Evolutionary conservation across 2,888 invertebrate genomes (phyloP), one percentile per base, ranked within the genome.

Genomic region (Drosophila siamana): DNA sequence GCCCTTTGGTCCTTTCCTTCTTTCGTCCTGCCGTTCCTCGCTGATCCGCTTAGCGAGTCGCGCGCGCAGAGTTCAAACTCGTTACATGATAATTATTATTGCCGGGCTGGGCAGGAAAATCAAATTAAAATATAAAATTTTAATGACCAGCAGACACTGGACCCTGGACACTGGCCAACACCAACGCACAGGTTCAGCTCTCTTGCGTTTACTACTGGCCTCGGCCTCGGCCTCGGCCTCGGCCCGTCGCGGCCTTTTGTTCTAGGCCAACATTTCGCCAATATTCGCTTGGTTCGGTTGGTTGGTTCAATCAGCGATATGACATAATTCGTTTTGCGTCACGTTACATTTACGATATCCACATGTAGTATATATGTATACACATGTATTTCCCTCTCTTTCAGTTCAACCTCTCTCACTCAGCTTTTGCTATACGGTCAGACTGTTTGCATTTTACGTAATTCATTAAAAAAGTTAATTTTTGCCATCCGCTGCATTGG

Each of bases 381-480:
- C 16, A 22, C 15, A 52, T 36, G 38, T 22, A 44, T 24, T 19
- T 38, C 24, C 56, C 38, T 33, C 46, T 59, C 38, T 48, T n/a
- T 3, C 19, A 2, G 19, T 3, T 3, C 19, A 1, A 19, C 30
- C 46, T 52, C 19, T 36, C 16, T 15, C 7, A n/a, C 7, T 13
- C 40, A 7, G 6, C 24, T 30, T 26, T 13, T 22, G n/a, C 8
- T 5, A 26, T 40, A 11, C 28, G 24, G 6, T 40, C 36, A 30
- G 13, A 13, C 44, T 59, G 64, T 60, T 61, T 76, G 79, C 59
- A 60, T 51, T 70, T 64, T 68, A 67, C 64, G 88, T 75, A 83
- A 85, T 85, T 85, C 84, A 88, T 85, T 88, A 87, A 84, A 87
- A 83, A 84, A 81, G 83, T 84, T 84, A 85, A 84, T 82, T 84